Conservation (phyloP, 2,113 vertebrate genomes). For the Oenanthe oenanthe region DNA sequence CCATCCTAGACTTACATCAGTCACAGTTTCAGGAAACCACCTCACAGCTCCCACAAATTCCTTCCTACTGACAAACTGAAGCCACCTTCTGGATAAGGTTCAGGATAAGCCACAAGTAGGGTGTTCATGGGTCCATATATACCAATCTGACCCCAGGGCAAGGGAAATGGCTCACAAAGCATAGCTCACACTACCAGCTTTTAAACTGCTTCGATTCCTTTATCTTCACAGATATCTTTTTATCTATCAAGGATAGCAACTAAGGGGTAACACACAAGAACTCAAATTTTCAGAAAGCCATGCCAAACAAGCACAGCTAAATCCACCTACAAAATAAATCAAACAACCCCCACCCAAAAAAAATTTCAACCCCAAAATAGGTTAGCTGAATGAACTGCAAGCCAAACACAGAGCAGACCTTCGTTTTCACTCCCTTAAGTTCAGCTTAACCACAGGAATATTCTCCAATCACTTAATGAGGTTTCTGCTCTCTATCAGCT, state of each 20-base stretch:
- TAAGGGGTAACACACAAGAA: background rate
- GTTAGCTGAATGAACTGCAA: background rate
- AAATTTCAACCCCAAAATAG: background rate
- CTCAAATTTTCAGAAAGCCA: background rate
- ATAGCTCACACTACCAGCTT: background rate
- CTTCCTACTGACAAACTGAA: background rate
- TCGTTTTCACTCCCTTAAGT: background rate
- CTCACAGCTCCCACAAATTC: background rate
- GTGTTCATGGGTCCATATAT: background rate
- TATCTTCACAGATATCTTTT: background rate
- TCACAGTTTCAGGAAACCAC: background rate
- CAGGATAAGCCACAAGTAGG: background rate
- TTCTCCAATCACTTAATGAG: background rate
- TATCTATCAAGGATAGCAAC: background rate
- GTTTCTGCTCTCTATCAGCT: background rate
- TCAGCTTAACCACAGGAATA: background rate
- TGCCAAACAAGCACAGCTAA: background rate
- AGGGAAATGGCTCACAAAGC: background rate
- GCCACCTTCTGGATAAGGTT: background rate
- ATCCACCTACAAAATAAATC: background rate
- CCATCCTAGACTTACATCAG: fast-evolving
- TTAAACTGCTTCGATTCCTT: background rate
- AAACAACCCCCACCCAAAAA: background rate
- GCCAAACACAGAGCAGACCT: background rate
- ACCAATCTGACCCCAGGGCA: background rate